A percentile compares a stretch with the other conserved stretches of the same genome.
These are phyloP conservation scores for Embiotoca jacksoni DNA, from an alignment of 2,113 vertebrate genomes.

Conservation along the genomic window DNA sequence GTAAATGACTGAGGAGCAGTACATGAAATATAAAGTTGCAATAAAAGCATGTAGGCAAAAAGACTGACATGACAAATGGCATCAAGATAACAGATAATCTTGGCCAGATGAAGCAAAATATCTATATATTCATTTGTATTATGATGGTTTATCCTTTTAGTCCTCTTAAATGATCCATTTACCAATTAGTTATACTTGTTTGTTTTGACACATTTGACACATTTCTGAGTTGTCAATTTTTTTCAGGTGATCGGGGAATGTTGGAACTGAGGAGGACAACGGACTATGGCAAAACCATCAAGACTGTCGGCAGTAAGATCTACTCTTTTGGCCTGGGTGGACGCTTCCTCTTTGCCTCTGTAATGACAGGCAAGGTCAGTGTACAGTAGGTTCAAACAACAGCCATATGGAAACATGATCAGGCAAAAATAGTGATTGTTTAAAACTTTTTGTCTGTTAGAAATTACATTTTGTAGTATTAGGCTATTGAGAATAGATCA, in stretches of 20 bases:
- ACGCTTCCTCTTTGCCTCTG: conserved; percentile 92
- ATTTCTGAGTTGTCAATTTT: not conserved
- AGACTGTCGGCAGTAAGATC: conserved; percentile 88
- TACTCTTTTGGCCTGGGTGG: conserved; percentile 94
- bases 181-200: not conserved
- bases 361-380: conserved; percentile 92
- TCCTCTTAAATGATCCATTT: not conserved
- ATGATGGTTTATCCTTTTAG: not conserved
- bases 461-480: not conserved
- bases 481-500: not conserved
- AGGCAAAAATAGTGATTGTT: not conserved
- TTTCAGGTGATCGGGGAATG: conserved; percentile 87
- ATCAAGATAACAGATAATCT: not conserved
- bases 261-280: conserved; percentile 87
- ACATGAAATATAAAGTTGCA: not conserved
- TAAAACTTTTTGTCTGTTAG: not conserved
- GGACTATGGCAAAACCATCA: conserved; percentile 87
- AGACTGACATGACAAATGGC: not conserved
- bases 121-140: not conserved
- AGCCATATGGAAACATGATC: conserved; percentile 20
- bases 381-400: not conserved
- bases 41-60: not conserved
- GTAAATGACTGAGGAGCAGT: too few relatives aligned
- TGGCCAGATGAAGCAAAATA: too few relatives aligned
- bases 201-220: not conserved